Conservation (phyloP, 2,113 vertebrate genomes). For the Cebus imitator region DNA sequence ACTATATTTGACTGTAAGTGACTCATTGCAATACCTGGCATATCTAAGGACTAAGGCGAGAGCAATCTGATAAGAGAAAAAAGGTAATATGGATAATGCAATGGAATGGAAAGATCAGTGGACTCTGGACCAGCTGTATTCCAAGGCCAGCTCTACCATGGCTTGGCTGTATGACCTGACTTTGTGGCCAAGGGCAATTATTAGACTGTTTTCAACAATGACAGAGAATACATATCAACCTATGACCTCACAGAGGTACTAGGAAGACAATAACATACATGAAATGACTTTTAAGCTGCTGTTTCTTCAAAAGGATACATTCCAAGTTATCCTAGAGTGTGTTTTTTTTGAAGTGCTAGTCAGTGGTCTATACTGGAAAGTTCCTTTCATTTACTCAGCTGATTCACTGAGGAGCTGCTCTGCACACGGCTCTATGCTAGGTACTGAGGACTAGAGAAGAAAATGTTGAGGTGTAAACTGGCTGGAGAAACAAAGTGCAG, state of each 20-base stretch:
- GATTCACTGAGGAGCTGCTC: background rate
- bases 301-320: background rate
- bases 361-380: background rate
- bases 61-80: background rate
- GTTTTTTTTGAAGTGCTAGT: background rate
- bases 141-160: background rate
- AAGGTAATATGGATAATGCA: background rate
- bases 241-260: background rate
- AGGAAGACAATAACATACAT: background rate
- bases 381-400: background rate
- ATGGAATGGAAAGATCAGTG: slow-evolving; percentile 9
- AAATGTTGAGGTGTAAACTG: background rate
- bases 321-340: background rate
- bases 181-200: background rate
- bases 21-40: background rate
- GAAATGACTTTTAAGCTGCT: background rate
- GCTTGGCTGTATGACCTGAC: background rate
- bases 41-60: background rate
- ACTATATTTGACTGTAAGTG: background rate
- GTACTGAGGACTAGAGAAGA: background rate
- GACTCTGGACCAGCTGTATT: background rate
- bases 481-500: background rate
- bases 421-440: background rate
- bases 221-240: background rate
- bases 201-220: background rate